Evolutionary conservation across 2,113 vertebrate genomes (phyloP).

Genomic region (Oryzias curvinotus): DNA sequence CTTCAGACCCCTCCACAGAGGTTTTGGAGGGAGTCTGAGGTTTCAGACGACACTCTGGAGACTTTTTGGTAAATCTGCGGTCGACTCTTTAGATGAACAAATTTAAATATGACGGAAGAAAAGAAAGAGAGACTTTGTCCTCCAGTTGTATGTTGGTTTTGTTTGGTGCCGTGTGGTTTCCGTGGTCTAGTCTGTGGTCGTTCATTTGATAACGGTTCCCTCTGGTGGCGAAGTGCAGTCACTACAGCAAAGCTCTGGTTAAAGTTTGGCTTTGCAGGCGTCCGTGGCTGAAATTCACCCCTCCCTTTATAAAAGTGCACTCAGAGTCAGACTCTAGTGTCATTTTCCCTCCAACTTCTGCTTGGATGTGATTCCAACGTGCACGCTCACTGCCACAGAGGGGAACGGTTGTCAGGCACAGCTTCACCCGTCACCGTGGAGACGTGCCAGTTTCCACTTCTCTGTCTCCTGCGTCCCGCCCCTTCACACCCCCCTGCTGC

Average conservation of each 20-base stretch:
- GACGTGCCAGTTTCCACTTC: slow-evolving; percentile 51
- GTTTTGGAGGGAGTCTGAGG: no score
- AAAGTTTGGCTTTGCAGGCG: no score
- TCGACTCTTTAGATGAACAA: slow-evolving; percentile 44
- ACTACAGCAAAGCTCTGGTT: slow-evolving; percentile 15
- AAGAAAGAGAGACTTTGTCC: slow-evolving; percentile 43
- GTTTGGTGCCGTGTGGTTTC: slow-evolving; percentile 4
- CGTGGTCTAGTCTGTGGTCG: slow-evolving; percentile 42
- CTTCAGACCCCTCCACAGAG: no score
- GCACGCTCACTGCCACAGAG: slow-evolving; percentile 41
- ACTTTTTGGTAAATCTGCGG: slow-evolving; percentile 3
- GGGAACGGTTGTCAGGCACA: slow-evolving; percentile 59
- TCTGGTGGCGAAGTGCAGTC: slow-evolving; percentile 53
- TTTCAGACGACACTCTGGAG: no score
- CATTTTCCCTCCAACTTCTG: background rate
- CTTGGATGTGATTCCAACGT: background rate
- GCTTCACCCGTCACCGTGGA: slow-evolving; percentile 4
- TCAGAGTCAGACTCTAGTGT: background rate
- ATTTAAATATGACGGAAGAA: slow-evolving; percentile 33
- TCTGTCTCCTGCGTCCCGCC: slow-evolving; percentile 19
- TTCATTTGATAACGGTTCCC: slow-evolving; percentile 62
- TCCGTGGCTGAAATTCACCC: no score
- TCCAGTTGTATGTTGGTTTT: slow-evolving; percentile 21
- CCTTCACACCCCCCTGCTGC: slow-evolving; percentile 42
- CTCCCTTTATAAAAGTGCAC: no score